A percentile compares a stretch with the other conserved stretches of the same genome.
phyloP scores from a whole-genome alignment of 1,140 invertebrate species.

The Micrasema longulum region DNA sequence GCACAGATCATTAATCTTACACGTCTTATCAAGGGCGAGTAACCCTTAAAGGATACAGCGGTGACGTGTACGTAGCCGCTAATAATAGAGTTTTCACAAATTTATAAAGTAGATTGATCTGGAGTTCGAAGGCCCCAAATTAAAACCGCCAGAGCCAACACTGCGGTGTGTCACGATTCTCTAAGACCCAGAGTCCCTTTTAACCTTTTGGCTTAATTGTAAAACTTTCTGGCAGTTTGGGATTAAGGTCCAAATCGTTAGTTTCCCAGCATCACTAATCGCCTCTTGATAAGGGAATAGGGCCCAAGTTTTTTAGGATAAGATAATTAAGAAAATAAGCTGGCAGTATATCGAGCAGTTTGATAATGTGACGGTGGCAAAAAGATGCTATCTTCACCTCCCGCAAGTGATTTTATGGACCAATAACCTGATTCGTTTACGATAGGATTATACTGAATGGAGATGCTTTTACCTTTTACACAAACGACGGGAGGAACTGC shows the following conservation, averaged over 20 bases:
- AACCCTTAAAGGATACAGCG: too few species aligned
- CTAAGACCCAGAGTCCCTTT: slow-evolving; percentile 29
- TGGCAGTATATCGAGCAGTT: background rate
- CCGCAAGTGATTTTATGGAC: too few species aligned
- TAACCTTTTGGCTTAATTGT: slow-evolving; percentile 47
- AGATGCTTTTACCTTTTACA: too few species aligned
- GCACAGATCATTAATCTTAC: too few species aligned
- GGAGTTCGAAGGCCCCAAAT: slow-evolving; percentile 3
- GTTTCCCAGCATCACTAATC: slow-evolving; percentile 53
- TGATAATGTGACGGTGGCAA: background rate
- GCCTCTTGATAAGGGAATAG: slow-evolving; percentile 51
- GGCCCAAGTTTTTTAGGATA: slow-evolving; percentile 48
- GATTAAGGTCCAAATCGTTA: slow-evolving; percentile 54
- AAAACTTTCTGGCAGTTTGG: slow-evolving; percentile 52
- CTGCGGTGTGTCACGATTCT: slow-evolving; percentile 20
- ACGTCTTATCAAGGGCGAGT: too few species aligned
- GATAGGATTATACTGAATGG: too few species aligned
- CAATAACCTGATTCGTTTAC: too few species aligned
- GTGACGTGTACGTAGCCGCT: background rate
- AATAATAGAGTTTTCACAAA: slow-evolving; percentile 17
- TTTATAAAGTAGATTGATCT: slow-evolving; percentile 1
- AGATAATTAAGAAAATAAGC: slow-evolving; percentile 49
- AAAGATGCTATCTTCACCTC: too few species aligned
- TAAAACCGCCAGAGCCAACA: slow-evolving; percentile 33
- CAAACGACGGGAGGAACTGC: too few species aligned